phyloP scores from a whole-genome alignment of 2,888 invertebrate genomes.

The Agrochola macilenta region DNA sequence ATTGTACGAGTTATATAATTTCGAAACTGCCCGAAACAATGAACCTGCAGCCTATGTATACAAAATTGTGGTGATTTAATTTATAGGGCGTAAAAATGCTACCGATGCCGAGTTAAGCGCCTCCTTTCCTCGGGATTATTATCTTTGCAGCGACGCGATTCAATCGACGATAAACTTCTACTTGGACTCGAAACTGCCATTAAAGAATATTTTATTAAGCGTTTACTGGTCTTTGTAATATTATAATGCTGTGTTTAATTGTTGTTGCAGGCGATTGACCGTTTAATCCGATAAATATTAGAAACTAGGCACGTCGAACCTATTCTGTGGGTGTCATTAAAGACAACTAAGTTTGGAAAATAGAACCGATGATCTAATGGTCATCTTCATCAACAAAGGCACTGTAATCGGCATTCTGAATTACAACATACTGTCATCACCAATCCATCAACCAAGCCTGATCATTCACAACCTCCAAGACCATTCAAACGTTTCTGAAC shows the following conservation, averaged over 20 bases:
- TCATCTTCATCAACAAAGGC: not conserved
- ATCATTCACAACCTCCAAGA: too few relatives aligned
- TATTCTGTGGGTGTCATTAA: not conserved
- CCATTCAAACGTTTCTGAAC: not conserved
- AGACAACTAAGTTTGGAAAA: not conserved
- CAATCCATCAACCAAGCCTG: not conserved
- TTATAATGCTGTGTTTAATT: slow-evolving; percentile 36
- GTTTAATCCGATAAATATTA: not conserved
- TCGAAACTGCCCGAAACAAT: slow-evolving; percentile 1
- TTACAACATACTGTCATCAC: not conserved
- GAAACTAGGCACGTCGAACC: not conserved
- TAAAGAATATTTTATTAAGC: slow-evolving; percentile 66
- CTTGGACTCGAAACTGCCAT: slow-evolving; percentile 67
- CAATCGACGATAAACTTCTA: slow-evolving; percentile 72
- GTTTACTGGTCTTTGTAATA: slow-evolving; percentile 53
- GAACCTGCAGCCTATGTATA: not conserved
- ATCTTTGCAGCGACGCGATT: slow-evolving; percentile 69
- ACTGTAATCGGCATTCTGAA: not conserved
- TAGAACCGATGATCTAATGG: not conserved
- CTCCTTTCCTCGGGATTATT: slow-evolving; percentile 69
- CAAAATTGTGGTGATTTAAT: slow-evolving; percentile 40
- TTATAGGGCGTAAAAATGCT: slow-evolving; percentile 60
- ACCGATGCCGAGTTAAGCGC: slow-evolving; percentile 60
- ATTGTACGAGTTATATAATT: not conserved
- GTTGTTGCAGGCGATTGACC: slow-evolving; percentile 23